Conservation (phyloP, 2,113 vertebrate genomes). For the Trichechus manatus region DNA sequence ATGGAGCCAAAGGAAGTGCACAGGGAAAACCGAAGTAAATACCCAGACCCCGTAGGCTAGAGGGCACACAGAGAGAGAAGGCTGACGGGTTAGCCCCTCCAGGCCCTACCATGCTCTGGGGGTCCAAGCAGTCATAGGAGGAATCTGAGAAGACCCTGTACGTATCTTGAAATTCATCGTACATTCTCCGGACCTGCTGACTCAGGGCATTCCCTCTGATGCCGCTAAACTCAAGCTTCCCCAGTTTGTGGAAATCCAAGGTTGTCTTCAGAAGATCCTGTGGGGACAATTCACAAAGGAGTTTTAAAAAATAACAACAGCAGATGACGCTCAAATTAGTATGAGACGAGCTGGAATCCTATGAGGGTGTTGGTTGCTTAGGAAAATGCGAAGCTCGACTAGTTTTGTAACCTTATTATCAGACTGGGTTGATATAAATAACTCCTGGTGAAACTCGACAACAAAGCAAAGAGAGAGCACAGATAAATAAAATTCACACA, state of each 20-base stretch:
- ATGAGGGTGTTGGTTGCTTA: constrained; percentile 6
- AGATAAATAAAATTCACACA: neutral
- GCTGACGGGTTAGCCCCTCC: neutral
- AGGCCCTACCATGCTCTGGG: constrained; percentile 87
- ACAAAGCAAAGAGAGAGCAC: neutral
- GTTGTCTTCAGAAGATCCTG: constrained; percentile 91
- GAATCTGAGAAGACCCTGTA: constrained; percentile 90
- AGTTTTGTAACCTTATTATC: constrained; percentile 33
- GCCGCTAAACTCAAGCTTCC: constrained; percentile 94
- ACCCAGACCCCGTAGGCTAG: rapidly evolving
- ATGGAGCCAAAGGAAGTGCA: neutral
- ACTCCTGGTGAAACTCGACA: neutral
- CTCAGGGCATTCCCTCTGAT: constrained; percentile 90
- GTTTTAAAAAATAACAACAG: neutral
- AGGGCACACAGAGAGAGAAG: neutral
- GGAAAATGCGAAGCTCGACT: constrained; percentile 56
- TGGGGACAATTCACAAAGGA: constrained; percentile 37
- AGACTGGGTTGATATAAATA: constrained; percentile 56
- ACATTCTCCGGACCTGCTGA: constrained; percentile 89
- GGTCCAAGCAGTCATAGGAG: constrained; percentile 91
- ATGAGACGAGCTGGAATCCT: neutral
- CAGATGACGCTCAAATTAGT: rapidly evolving
- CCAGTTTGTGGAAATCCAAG: constrained; percentile 93
- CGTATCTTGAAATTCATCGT: constrained; percentile 90
- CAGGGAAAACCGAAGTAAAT: neutral